Base-by-base conservation (phyloP, 2,888 invertebrate species). In the Gari tellinella region DNA sequence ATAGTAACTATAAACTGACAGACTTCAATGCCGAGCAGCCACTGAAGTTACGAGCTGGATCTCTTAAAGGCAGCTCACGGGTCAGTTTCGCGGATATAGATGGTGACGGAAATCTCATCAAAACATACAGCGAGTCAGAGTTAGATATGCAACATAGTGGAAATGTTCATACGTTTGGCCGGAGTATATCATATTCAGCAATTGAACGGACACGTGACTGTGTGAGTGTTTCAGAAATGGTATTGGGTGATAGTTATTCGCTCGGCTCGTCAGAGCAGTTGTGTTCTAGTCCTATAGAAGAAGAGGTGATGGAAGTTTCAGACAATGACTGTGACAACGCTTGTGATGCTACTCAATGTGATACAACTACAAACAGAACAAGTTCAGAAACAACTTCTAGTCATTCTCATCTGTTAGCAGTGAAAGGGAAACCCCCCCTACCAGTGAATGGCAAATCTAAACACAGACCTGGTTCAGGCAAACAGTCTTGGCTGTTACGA, bases 401-500 rank as follows among this genome's bases (percentile, higher is more conserved):
- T 23, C 12, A 38, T 8, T 55, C 56, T n/a, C 31, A 4, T 7
- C 31, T 7, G 10, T 10, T 31, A 4, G 10, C 31, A 31, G 31
- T 31, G 31, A 64, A 49, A 21, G 68, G 74, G 19, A 72, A 70
- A 72, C 81, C 81, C 17, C 82, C 81, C 1, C 62, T 80, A 60
- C 74, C 80, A 10, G 31, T 31, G 31, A 74, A 79, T 37, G 72
- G 63, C 49, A 72, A 55, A 65, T 74, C 72, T 31, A 79, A 68
- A 74, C 61, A 68, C 19, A 46, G 67, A 48, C 58, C 68, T 15
- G 49, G 64, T 12, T 57, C 73, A 17, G 63, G 62, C 21, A 70
- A 70, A 17, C 70, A 79, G 49, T 60, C 69, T 63, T 93, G 93
- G 92, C 93, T 97, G 72, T 94, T 98, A 85, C 94, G 99, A 88